Evolutionary conservation across 1,140 invertebrate species (phyloP), one percentile per base, ranked within the genome.

Genomic region (Hypothenemus hampei): DNA sequence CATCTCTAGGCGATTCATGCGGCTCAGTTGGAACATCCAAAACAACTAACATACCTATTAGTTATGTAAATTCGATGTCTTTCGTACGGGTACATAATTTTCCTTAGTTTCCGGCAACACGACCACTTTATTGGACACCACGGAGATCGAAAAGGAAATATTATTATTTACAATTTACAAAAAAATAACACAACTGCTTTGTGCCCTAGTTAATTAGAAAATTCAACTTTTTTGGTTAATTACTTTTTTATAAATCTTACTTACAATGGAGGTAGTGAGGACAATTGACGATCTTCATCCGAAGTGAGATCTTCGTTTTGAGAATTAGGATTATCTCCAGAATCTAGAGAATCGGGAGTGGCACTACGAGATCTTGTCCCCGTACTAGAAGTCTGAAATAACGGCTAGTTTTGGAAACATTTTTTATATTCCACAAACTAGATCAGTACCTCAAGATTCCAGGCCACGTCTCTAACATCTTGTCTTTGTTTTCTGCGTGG

Each of bases 281-380:
- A 59, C 6, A 62, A 29, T 29, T 65, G 64, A 49, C 66, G 65
- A 41, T 70, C 66, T 46, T 69, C 68, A 50, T 70, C 67, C 11
- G 63, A 70, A 21, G 64, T 67, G 21, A 67, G 60, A 39, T 67
- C 66, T 44, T 69, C 65, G 48, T 64, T 65, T 20, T 61, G 45
- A 16, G 53, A 56, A 37, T 66, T 68, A 22, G 62, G 46, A 41
- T 48, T 59, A 37, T 58, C 63, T 31, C 58, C 73, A 6, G 84
- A 87, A 72, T 91, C 88, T 62, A 91, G 69, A 1, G 87, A 91
- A 74, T 92, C 88, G 35, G 88, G 88, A n/a, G 88, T 91, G 41
- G 87, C 88, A 68, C 87, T 90, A 37, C 88, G 81, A 52, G 87
- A 91, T 71, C 88, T 75, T 37, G 87, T 83, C 21, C 82, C 82